Evolutionary conservation across 2,888 invertebrate species (phyloP), one percentile per base, ranked within the genome.

Genomic region (Drosophila paracracens): DNA sequence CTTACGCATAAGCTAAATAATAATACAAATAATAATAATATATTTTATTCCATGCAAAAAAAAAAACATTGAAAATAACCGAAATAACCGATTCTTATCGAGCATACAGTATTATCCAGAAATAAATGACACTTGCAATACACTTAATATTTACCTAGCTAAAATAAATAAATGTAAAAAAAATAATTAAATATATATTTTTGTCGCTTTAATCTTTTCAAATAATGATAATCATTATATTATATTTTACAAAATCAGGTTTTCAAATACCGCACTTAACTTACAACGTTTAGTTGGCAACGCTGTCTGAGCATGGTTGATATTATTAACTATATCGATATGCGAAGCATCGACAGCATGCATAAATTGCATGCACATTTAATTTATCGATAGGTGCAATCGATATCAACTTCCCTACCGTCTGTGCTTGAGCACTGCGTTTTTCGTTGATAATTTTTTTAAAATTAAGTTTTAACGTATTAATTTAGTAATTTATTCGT

Each of bases 391-490:
- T 80, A 57, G 29, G n/a, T 60, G 54, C 13, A 33, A 75, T 75
- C 76, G 80, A 76, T 76, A 70, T 57, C 52, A 80, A 77, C 76
- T 77, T 77, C 81, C 81, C 76, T 80, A 80, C 70, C 77, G 77
- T 77, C 81, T 77, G 81, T 81, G 77, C 81, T 81, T 66, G 29
- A 66, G 89, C 86, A 85, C 89, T 87, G 86, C 89, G 81, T 92
- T 92, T 91, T 90, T 91, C 81, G 88, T 91, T 91, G 91, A 91
- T 90, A 85, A 82, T 91, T 91, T 89, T 87, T 90, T 88, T 85
- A 81, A 46, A 81, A 81, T 81, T 89, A 82, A 82, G 79, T 83
- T 83, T 89, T 79, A 76, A 83, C 74, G 82, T 85, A 82, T 88
- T 89, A 84, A 74, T 69, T 79, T 82, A 90, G 72, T 90, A 76